phyloP scores from a whole-genome alignment of 2,113 vertebrate genomes.

The Passer domesticus region DNA sequence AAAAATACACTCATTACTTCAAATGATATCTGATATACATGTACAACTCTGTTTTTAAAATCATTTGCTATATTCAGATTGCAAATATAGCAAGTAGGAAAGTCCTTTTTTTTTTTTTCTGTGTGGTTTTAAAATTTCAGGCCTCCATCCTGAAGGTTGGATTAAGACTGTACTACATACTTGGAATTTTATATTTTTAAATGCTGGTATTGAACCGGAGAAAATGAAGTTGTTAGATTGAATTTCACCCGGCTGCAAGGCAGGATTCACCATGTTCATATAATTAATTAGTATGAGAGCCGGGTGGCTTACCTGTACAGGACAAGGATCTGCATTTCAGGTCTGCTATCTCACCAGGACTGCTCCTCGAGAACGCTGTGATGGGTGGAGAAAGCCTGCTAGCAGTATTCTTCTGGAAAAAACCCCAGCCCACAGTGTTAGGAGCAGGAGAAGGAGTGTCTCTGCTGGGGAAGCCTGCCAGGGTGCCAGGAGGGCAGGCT shows the following conservation, averaged over 20 bases:
- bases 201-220: fast-evolving
- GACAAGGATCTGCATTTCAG: neutral
- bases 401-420: neutral
- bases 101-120: neutral
- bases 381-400: neutral
- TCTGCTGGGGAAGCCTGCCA: neutral
- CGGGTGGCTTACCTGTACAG: neutral
- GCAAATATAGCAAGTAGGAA: constrained; percentile 49
- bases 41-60: constrained; percentile 68
- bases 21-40: constrained; percentile 75
- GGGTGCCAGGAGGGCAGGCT: neutral
- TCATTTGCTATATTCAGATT: constrained; percentile 45
- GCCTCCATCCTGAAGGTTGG: constrained; percentile 2
- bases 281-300: neutral
- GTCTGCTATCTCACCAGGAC: neutral
- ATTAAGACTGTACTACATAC: neutral
- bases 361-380: neutral
- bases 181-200: constrained; percentile 3
- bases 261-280: neutral
- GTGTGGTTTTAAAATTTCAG: neutral
- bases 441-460: neutral
- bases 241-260: neutral
- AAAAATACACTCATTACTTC: constrained; percentile 77
- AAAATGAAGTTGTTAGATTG: neutral
- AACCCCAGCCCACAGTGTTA: fast-evolving